Conservation (phyloP, 2,113 vertebrate species). For the Cervus canadensis region DNA sequence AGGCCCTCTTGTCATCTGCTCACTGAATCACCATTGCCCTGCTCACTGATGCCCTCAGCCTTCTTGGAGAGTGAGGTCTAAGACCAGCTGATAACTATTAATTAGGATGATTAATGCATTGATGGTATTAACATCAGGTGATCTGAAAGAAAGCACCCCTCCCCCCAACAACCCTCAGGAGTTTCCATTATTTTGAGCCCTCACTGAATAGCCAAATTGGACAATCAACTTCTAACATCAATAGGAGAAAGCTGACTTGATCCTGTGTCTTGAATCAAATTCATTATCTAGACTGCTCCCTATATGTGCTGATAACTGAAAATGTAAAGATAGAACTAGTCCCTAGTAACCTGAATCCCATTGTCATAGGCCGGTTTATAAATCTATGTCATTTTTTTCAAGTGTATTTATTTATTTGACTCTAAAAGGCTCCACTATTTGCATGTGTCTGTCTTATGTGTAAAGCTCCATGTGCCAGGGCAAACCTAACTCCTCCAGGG, state of each 20-base stretch:
- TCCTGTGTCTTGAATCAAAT: neutral
- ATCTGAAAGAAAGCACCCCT: neutral
- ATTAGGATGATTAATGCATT: neutral
- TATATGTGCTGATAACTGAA: neutral
- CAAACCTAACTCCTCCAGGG: neutral
- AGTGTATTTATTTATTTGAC: slow-evolving; percentile 44
- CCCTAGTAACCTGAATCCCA: neutral
- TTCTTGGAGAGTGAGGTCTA: neutral
- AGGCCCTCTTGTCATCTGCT: slow-evolving; percentile 64
- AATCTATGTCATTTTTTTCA: slow-evolving; percentile 39
- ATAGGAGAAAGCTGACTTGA: neutral
- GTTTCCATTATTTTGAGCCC: neutral
- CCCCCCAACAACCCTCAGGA: neutral
- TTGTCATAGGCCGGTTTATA: slow-evolving; percentile 32
- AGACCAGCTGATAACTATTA: neutral
- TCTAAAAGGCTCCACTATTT: neutral
- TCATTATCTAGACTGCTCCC: neutral
- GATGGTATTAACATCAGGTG: neutral
- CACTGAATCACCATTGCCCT: neutral
- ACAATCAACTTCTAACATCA: neutral
- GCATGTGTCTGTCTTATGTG: neutral
- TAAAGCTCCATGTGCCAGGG: neutral
- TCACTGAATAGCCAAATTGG: neutral
- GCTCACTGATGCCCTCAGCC: neutral
- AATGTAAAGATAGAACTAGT: neutral